Percentiles rank a stretch among this genome's conserved stretches.
These are phyloP conservation scores for Vireo griseus DNA, from an alignment of 2,797 vertebrate genomes.

Conservation along the genomic window DNA sequence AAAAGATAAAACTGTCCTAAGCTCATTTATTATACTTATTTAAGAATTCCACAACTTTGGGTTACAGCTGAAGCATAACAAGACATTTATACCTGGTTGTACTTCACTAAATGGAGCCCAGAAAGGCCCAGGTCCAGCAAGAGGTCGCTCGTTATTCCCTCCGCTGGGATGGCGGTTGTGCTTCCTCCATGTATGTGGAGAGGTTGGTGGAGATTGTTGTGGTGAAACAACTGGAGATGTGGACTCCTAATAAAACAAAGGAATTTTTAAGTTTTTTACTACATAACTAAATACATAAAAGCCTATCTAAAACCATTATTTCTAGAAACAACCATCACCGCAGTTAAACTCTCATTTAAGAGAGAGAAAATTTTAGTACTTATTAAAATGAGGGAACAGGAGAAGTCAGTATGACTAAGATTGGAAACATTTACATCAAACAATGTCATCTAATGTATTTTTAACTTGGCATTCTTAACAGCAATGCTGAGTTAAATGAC, in stretches of 20 bases:
- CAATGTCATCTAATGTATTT: neutral
- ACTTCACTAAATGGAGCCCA: conserved; percentile 94
- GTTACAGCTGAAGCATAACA: conserved; percentile 16
- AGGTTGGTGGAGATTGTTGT: conserved; percentile 92
- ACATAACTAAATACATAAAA: conserved; percentile 12
- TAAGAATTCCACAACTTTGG: neutral
- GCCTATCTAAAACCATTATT: neutral
- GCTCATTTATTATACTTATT: neutral
- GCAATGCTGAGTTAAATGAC: neutral
- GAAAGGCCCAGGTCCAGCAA: conserved; percentile 81
- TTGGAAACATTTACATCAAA: neutral
- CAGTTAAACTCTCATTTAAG: neutral
- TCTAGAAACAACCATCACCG: neutral
- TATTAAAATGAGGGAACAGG: neutral
- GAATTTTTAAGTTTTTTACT: conserved; percentile 37
- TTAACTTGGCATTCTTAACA: neutral
- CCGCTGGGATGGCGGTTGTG: conserved; percentile 94
- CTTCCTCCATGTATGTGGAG: conserved; percentile 93
- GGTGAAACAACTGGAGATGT: conserved; percentile 96
- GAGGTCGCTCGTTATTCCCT: conserved; percentile 85
- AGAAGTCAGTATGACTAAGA: neutral
- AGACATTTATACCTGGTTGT: conserved; percentile 82
- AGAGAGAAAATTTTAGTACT: neutral
- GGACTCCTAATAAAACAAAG: conserved; percentile 80
- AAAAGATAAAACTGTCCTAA: neutral